Base-by-base conservation (phyloP, 2,888 invertebrate species). In the Ethmia dodecea region DNA sequence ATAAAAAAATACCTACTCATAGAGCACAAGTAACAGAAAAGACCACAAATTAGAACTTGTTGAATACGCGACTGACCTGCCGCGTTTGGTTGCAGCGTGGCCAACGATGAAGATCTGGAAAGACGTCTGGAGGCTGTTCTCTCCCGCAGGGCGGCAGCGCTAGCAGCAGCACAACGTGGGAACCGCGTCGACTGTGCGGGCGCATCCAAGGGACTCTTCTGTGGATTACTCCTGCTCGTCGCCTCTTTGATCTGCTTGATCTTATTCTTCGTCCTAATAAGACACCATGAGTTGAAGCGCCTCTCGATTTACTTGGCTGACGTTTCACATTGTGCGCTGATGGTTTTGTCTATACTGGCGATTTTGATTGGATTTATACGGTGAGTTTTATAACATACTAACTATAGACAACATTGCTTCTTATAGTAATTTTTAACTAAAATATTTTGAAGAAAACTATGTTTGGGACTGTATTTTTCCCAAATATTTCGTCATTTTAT, bases 111-210 rank as follows among this genome's bases (percentile, higher is more conserved):
- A 80, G 95, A 95, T 80, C 88, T 95, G 64, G 95, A 95, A 83
- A 94, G 94, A 77, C 91, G 94, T 65, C 86, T 95, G 70, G 95
- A 95, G 74, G 93, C 94, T 60, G 95, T 95, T 93, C 84, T 95
- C 49, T 94, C 94, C 42, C 91, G 94, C 65, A 90, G 95, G 66
- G 95, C 95, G 41, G 94, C 94, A 41, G 94, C 94, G 33, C 88
- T 95, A 76, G 95, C 95, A 34, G 94, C 94, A 52, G 94, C 93
- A 49, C 92, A 91, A 61, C 91, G 91, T 40, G 92, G 93, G 49
- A 94, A 94, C 48, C 90, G 95, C 33, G 94, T 97, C 38, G 97
- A 98, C 84, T 98, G 98, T 71, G 94, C 97, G 24, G 97, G 97
- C 14, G 96, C 98, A 15, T 96, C 96, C 63, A 95, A 95, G 72